Evolutionary conservation across 2,797 vertebrate species (phyloP).

Genomic region (Holocentrus rufus): DNA sequence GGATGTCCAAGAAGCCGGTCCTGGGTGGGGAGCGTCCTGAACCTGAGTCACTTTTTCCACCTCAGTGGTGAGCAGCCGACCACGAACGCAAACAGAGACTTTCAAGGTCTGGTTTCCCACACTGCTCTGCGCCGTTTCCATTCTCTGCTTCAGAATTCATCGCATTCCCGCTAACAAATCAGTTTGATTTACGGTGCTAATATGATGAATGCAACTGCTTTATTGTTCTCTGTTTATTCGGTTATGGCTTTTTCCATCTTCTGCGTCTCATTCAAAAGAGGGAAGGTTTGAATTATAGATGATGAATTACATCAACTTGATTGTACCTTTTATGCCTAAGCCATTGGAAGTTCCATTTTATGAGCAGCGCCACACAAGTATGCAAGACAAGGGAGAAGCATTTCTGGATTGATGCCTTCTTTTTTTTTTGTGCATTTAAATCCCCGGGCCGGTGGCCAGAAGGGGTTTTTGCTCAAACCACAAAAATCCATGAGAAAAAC

Average conservation of each 20-base stretch:
- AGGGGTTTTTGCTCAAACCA: constrained; percentile 57
- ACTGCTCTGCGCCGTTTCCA: constrained; percentile 4
- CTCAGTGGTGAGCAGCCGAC: constrained; percentile 45
- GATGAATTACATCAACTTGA: no score
- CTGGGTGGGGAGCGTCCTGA: constrained; percentile 2
- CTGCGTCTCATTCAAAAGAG: constrained; percentile 5
- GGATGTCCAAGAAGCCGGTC: constrained; percentile 3
- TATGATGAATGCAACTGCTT: neutral
- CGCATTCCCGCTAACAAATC: constrained; percentile 38
- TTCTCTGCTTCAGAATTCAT: neutral
- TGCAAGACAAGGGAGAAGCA: constrained; percentile 25
- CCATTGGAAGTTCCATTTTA: constrained; percentile 1
- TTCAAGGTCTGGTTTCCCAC: constrained; percentile 52
- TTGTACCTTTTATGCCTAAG: neutral
- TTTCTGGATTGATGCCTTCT: constrained; percentile 25
- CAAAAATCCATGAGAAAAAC: constrained; percentile 69
- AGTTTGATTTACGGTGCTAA: constrained; percentile 23
- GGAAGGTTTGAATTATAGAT: neutral
- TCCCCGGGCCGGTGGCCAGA: constrained; percentile 40
- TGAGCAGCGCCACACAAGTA: constrained; percentile 5
- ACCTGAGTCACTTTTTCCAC: constrained; percentile 64
- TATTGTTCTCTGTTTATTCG: neutral
- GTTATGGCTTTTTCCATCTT: neutral
- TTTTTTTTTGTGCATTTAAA: constrained; percentile 42
- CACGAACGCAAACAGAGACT: constrained; percentile 58